Conservation (phyloP, 2,888 invertebrate species). For the Hoplodrina blanda region DNA sequence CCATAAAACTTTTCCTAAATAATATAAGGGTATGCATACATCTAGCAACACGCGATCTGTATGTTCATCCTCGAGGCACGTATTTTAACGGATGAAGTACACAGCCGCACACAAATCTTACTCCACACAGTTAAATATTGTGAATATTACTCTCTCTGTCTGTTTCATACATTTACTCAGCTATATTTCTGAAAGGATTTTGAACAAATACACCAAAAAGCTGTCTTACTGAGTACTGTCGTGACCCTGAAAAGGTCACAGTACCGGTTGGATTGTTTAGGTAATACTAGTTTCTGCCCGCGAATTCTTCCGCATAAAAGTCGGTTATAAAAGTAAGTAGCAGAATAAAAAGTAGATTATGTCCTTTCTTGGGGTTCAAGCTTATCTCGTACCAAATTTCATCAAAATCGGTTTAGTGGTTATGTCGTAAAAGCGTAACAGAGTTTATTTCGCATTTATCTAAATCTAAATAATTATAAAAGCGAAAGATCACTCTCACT, state of each 20-base stretch:
- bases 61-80: conserved; percentile 28
- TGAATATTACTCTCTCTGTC: conserved; percentile 6
- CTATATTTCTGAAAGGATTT: conserved; percentile 20
- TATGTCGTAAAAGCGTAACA: too few species aligned
- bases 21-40: not conserved
- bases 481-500: too few species aligned
- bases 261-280: not conserved
- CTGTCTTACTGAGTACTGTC: not conserved
- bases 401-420: too few species aligned
- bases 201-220: not conserved
- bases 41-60: not conserved
- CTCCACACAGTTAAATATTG: conserved; percentile 18
- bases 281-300: too few species aligned
- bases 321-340: too few species aligned
- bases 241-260: not conserved
- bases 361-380: too few species aligned
- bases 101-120: conserved; percentile 21
- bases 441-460: too few species aligned
- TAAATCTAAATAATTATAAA: too few species aligned
- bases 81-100: conserved; percentile 16
- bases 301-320: too few species aligned
- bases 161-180: conserved; percentile 26
- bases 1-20: not conserved
- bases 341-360: too few species aligned
- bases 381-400: too few species aligned